Base-by-base conservation (phyloP, 2,113 vertebrate species). In the Indicator indicator region DNA sequence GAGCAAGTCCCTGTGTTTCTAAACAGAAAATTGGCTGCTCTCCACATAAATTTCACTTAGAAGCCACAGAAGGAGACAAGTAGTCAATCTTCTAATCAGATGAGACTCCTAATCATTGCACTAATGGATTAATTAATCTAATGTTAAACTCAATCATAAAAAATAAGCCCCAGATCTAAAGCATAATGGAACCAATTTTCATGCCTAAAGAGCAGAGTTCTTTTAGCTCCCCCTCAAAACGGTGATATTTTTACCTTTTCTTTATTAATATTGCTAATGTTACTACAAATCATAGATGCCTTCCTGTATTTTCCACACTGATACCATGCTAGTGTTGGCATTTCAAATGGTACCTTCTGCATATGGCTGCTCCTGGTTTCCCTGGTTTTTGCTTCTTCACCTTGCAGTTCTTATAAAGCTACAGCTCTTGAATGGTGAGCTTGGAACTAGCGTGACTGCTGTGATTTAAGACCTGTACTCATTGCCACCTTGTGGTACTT, bases 1-100 rank as follows among this genome's bases (percentile, higher is more conserved):
- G 56, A 81, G 36, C 81, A 79, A 16, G 38, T 65, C 28, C 40
- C 10, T 30, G 1, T 6, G 1, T 73, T 85, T 88, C 80, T 63
- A 10, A 77, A 58, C 70, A 93, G n/a, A 63, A 90, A 62, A 93
- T 24, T 59, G 84, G 32, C 90, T 90, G 60, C 56, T 90, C 88
- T 90, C 77, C 56, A 90, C 74, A 42, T 10, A 83, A 96, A 79
- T 63, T 67, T 60, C 19, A 17, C 80, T 88, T 36, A 67, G 71
- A 84, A 95, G 70, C 88, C 84, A 88, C 38, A 68, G 62, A 21
- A 95, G 88, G 79, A 93, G 92, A 74, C 32, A 83, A 87, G 78
- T 5, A 42, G 65, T 54, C 58, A 74, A 80, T 76, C 62, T 67
- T 92, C 82, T 86, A 30, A 79, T 21, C 89, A 95, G 91, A 78